Evolutionary conservation across 2,888 invertebrate species (phyloP), one percentile per base, ranked within the genome.

Genomic region (Cosmia trapezina): DNA sequence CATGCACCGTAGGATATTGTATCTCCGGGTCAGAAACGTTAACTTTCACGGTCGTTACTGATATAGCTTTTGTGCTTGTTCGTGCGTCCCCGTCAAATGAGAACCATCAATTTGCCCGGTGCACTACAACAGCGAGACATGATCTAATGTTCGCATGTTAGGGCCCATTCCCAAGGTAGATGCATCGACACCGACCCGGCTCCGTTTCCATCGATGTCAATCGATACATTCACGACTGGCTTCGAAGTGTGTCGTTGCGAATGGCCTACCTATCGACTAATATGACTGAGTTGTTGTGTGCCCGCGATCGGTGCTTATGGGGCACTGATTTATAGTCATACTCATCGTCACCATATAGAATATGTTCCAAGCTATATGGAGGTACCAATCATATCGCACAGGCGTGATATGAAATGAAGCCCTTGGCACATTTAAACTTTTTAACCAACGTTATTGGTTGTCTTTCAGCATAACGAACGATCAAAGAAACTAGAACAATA

Each of bases 1-100:
- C 73, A 84, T 88, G 86, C 91, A 87, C 90, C 89, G 90, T 91
- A 90, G 89, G 89, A 90, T 91, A 93, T 91, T 91, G 91, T 92
- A 89, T 89, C 91, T 91, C 90, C 89, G 89, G 89, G 86, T 89
- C 90, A 84, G 83, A 87, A 87, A 89, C 86, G 87, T 87, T 89
- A 87, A 91, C 93, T 94, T 94, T 93, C 93, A 91, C 93, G 89
- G 87, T 90, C 89, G 89, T 90, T 90, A 89, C 89, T 86, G 87
- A 90, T 90, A 89, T 85, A 82, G 86, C 88, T 88, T 90, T 89
- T 87, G 89, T 88, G 83, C 87, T 84, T 83, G 83, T 87, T 89
- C 86, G 86, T 88, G 83, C 86, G 87, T 88, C 85, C 88, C 87
- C 84, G 79, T 86, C 88, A 87, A 89, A 90, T 89, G 87, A 88